Percentiles rank a stretch among this genome's conserved stretches.
phyloP scores from a whole-genome alignment of 2,113 vertebrate species.

The Hemicordylus capensis region DNA sequence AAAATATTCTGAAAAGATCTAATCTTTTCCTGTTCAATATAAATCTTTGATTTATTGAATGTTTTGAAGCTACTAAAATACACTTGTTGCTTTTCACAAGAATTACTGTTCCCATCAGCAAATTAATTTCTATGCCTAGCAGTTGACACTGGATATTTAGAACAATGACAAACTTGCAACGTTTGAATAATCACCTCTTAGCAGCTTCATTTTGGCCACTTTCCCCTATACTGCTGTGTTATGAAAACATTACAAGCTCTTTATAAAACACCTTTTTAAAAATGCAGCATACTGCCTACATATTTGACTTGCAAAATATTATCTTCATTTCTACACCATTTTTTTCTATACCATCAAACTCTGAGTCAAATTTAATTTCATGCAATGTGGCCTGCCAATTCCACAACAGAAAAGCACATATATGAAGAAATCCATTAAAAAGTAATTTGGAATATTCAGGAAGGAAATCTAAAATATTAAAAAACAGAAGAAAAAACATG shows the following conservation, averaged over 20 bases:
- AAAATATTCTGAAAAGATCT: constrained; percentile 25
- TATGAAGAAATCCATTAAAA: background rate
- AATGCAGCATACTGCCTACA: background rate
- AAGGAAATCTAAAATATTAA: background rate
- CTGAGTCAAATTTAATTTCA: constrained; percentile 27
- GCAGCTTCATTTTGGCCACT: background rate
- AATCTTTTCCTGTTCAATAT: constrained; percentile 54
- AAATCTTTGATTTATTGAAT: constrained; percentile 68
- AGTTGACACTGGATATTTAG: constrained; percentile 41
- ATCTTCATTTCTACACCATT: background rate
- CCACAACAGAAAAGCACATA: constrained; percentile 3
- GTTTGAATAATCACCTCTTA: constrained; percentile 30
- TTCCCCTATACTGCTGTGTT: background rate
- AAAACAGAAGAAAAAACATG: background rate
- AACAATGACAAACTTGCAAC: constrained; percentile 46
- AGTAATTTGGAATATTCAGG: constrained; percentile 4
- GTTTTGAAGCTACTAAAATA: constrained; percentile 57
- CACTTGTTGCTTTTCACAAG: constrained; percentile 56
- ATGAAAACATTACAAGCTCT: background rate
- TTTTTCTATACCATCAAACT: constrained; percentile 21
- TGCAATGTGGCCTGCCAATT: background rate
- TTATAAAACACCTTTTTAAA: constrained; percentile 7
- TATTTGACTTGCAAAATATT: constrained; percentile 34
- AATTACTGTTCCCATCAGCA: constrained; percentile 50
- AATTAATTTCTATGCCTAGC: constrained; percentile 58